phyloP scores from a whole-genome alignment of 2,113 vertebrate species.

The Sigmodon hispidus region DNA sequence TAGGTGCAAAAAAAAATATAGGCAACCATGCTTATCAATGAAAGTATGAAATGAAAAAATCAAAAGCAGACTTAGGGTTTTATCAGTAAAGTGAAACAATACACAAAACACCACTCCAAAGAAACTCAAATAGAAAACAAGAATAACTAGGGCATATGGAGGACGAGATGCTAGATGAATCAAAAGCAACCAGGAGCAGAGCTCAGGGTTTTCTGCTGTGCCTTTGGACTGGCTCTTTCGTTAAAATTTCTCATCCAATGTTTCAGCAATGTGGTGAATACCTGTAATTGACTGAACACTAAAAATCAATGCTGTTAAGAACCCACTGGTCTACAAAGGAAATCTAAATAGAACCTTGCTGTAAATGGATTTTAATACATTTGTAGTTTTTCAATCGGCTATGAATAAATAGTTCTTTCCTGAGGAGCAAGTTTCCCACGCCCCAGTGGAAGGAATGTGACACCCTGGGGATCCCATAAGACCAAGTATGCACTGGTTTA shows the following conservation, averaged over 20 bases:
- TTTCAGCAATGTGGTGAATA: slow-evolving; percentile 41
- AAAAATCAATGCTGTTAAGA: slow-evolving; percentile 59
- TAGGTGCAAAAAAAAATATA: background rate
- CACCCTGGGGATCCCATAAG: background rate
- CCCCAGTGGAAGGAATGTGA: background rate
- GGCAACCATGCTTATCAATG: background rate
- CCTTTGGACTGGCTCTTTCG: background rate
- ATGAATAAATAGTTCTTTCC: background rate
- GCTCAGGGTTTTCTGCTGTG: background rate
- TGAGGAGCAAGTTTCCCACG: background rate
- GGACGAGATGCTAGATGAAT: background rate
- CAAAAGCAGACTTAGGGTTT: background rate
- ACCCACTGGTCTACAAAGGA: slow-evolving; percentile 7
- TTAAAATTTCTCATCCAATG: slow-evolving; percentile 8
- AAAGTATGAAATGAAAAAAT: background rate
- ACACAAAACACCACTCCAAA: background rate
- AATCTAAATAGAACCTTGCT: slow-evolving; percentile 42
- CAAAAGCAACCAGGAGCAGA: background rate
- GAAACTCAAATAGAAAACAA: background rate
- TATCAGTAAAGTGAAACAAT: background rate
- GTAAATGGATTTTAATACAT: background rate
- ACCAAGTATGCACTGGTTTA: background rate
- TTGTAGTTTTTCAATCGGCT: slow-evolving; percentile 34
- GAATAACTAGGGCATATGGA: background rate
- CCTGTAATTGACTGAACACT: slow-evolving; percentile 53